Conservation (phyloP, 2,797 vertebrate genomes). For the Limosa lapponica region DNA sequence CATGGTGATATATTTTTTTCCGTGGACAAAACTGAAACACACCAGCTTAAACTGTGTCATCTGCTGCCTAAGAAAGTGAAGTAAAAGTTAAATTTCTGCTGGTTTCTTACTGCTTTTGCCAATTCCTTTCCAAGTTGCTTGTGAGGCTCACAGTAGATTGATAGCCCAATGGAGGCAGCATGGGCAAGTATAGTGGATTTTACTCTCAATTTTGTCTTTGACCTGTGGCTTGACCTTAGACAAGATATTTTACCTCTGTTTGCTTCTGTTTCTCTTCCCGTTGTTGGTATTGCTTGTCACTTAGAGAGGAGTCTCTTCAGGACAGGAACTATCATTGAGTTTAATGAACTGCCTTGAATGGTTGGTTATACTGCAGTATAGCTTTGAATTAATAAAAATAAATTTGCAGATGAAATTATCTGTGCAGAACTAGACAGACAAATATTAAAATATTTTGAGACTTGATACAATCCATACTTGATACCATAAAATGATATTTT, state of each 20-base stretch:
- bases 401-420: background rate
- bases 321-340: background rate
- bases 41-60: background rate
- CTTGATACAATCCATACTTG: background rate
- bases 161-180: background rate
- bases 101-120: background rate
- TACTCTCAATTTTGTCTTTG: background rate
- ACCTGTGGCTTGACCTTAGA: background rate
- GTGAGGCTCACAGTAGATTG: background rate
- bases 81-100: background rate
- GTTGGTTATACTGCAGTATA: background rate
- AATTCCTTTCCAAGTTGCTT: background rate
- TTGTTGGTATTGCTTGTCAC: background rate
- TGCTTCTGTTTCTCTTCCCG: background rate
- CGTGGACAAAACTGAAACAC: background rate
- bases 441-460: background rate
- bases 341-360: background rate
- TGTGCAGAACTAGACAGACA: background rate
- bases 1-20: background rate
- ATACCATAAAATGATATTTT: background rate
- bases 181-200: background rate
- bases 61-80: background rate
- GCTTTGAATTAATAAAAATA: background rate
- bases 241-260: background rate
- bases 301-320: background rate